Evolutionary conservation across 1,140 invertebrate genomes (phyloP), one percentile per base, ranked within the genome.

Genomic region (Drosophila navojoa): DNA sequence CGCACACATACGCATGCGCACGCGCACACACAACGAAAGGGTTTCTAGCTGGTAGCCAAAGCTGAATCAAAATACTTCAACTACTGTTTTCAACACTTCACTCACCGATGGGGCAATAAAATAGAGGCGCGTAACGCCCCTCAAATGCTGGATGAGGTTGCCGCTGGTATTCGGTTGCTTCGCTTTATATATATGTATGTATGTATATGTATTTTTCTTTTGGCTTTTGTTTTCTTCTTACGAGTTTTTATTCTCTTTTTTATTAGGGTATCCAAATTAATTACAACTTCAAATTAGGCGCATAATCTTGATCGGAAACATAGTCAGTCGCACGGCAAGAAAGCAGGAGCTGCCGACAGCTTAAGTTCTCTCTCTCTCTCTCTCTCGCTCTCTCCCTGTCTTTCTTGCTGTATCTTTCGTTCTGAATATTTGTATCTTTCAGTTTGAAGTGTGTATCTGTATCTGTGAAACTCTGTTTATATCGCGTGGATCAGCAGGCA

Each of bases 241-340:
- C 40, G 55, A n/a, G 62, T 64, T 58, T 64, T 64, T 73, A 69
- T 73, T 47, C 66, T 62, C 38, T 62, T 82, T 86, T 86, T 86
- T 86, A 87, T 86, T 86, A 79, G 82, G 84, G 84, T 87, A 89
- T 89, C 84, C 84, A 89, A 87, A 87, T 87, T 87, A 87, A 87
- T 87, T 87, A 89, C 84, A 87, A 77, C 84, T 80, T 89, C 84
- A 87, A 87, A 87, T 87, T 87, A 87, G 84, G 76, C 67, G 50
- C 79, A 84, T 81, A 75, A 87, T 87, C 84, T 87, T 87, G 84
- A 87, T 87, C 60, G 67, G 68, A n/a, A 68, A 54, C 47, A 16
- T n/a, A 49, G 53, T 19, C 49, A 19, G 42, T 32, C 44, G 59
- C 45, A 59, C 38, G 57, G 32, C 49, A 29, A 66, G 61, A 71